These are phyloP conservation scores for Holothuria scabra DNA, from an alignment of 53 echinoderm and acorn worm genomes.

Conservation along the genomic window DNA sequence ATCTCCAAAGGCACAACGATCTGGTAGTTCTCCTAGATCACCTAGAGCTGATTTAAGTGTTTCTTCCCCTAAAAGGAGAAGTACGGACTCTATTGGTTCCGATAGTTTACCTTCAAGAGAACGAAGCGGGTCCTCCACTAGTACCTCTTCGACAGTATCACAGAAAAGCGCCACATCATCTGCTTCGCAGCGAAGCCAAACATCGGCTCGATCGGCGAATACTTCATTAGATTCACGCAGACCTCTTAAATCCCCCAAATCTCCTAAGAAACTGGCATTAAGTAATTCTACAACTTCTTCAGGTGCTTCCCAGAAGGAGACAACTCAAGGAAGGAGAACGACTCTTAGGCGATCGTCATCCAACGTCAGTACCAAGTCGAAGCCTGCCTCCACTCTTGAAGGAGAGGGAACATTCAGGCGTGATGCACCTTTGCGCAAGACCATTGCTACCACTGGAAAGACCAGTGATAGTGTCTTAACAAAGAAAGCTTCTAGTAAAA, in stretches of 20 bases:
- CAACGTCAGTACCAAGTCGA: slow-evolving; percentile 2
- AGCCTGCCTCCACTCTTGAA: not conserved
- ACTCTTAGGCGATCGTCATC: slow-evolving; percentile 17
- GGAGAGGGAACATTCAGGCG: slow-evolving; percentile 48
- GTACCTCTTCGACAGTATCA: slow-evolving; percentile 54
- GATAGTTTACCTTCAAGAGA: slow-evolving; percentile 5
- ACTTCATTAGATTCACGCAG: too few relatives aligned
- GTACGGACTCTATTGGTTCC: not conserved
- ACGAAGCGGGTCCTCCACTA: slow-evolving; percentile 51
- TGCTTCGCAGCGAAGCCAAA: slow-evolving; percentile 42
- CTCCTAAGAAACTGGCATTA: too few relatives aligned
- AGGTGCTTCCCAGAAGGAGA: too few relatives aligned
- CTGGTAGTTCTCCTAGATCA: slow-evolving; percentile 8
- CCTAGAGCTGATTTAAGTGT: not conserved
- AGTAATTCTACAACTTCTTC: too few relatives aligned
- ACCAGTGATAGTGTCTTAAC: not conserved
- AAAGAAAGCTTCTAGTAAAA: not conserved
- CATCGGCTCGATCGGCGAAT: slow-evolving; percentile 9
- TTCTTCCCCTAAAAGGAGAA: not conserved
- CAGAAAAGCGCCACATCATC: slow-evolving; percentile 29
- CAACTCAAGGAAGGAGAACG: too few relatives aligned
- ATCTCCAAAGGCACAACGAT: not conserved
- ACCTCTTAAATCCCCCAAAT: too few relatives aligned
- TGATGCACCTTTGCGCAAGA: slow-evolving; percentile 52
- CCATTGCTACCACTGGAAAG: slow-evolving; percentile 45